Base-by-base conservation (phyloP, 2,113 vertebrate genomes). In the Brachyhypopomus gauderio region DNA sequence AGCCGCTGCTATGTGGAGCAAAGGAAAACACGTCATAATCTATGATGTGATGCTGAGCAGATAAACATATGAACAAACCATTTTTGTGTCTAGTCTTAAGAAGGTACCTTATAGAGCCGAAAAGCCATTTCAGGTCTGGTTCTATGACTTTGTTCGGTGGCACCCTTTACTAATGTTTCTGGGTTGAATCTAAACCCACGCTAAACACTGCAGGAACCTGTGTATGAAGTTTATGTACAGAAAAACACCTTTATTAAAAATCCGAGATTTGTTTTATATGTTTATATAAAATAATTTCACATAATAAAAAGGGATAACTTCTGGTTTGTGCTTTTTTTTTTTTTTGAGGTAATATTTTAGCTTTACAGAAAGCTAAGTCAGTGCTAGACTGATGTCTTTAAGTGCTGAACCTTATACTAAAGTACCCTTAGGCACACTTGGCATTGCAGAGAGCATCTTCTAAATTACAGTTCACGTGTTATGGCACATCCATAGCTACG, bases 201-300 rank as follows among this genome's bases (percentile, higher is more conserved):
- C 69, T 73, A 59, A 77, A 48, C 78, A 70, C 79, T 77, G 62
- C 82, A 82, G 79, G 81, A 79, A 72, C 84, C 73, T 84, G 56
- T 87, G 76, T 81, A 86, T 69, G 74, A 81, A 75, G 67, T 62
- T 27, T 17, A 22, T 89, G 89, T 89, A 87, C 87, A 90, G 85
- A 86, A 76, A 64, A 67, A 77, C 83, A 84, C 78, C 85, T 74
- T 88, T 86, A 78, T 87, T 80, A 79, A 86, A 78, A 77, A 84
- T 89, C 78, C 75, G 69, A 84, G 80, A 74, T 88, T 85, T 85
- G 77, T 88, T 90, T 90, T 88, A 88, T 92, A 91, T 87, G 86
- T 90, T 90, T 90, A 89, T 91, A 90, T 86, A 64, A 78, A 86
- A 86, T 72, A 82, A 86, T 89, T 90, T 92, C 87, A 87, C 85